Evolutionary conservation across 2,113 vertebrate genomes (phyloP), one percentile per base, ranked within the genome.

Genomic region (Colaptes auratus): DNA sequence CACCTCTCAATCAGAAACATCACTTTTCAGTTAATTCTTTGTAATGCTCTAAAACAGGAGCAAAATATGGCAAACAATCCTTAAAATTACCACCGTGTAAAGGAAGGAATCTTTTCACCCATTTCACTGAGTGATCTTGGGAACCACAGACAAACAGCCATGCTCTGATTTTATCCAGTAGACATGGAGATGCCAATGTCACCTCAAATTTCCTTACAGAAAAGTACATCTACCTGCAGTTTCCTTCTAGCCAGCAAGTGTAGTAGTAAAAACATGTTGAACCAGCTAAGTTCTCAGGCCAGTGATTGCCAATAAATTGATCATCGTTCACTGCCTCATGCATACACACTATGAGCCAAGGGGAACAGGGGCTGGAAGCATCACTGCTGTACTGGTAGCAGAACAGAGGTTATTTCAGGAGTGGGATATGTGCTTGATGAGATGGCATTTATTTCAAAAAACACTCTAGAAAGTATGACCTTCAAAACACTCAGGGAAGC

Each of bases 401-500:
- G 46, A 14, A 18, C 3, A 8, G 35, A 2, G 20, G 19, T 53
- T 21, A 21, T 67, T n/a, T 36, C 71, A 18, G 42, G 16, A 42
- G 8, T 15, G 23, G 2, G n/a, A 75, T 89, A 46, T n/a, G 19
- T 8, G 25, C 66, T 86, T 61, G 23, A 25, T 24, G 58, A 90
- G 83, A 56, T 93, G 95, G 30, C 61, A 50, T 1, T 3, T 21
- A 36, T 63, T 73, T 60, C 46, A 67, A 65, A 72, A 46, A 50
- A 31, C 17, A 31, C 55, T 90, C 71, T 16, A 50, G 50, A 35
- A 95, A 95, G 30, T 6, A 28, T 30, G 39, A 85, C 76, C 76
- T 91, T 74, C 60, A 79, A 73, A 92, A 78, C 19, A 46, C 36
- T 60, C 44, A 39, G 28, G 53, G 86, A 89, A 97, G 94, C 36